A percentile compares a stretch with the other conserved stretches of the same genome.
phyloP scores from a whole-genome alignment of 2,888 invertebrate genomes.

The Lasioglossum marginatum region DNA sequence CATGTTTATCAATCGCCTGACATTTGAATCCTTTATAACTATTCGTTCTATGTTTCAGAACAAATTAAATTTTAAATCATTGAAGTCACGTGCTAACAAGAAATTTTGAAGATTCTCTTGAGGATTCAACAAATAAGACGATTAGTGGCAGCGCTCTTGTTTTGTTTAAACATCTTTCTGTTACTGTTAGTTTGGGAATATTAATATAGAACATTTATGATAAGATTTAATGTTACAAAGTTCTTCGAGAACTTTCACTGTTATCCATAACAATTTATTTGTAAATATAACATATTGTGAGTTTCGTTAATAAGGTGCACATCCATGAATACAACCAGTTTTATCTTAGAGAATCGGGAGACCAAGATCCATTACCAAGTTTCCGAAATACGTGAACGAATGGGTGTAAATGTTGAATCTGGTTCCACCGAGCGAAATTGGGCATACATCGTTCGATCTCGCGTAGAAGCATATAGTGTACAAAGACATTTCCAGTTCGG shows the following conservation, averaged over 20 bases:
- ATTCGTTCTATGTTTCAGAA: conserved; percentile 63
- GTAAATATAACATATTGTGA: not conserved
- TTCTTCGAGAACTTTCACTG: not conserved
- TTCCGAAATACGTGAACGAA: conserved; percentile 74
- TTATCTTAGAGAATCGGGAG: conserved; percentile 68
- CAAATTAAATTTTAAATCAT: conserved; percentile 72
- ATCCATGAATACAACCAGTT: not conserved
- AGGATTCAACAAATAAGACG: not conserved
- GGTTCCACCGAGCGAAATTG: conserved; percentile 83
- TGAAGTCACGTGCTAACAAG: conserved; percentile 44
- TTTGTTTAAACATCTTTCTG: not conserved
- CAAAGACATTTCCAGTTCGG: conserved; percentile 87
- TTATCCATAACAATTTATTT: not conserved
- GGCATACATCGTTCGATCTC: conserved; percentile 85
- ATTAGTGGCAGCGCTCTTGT: not conserved
- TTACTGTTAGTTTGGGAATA: too few species aligned
- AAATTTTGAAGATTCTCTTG: not conserved
- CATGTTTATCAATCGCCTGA: not conserved
- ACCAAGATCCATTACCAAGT: conserved; percentile 75
- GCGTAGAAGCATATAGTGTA: conserved; percentile 87
- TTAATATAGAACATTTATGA: too few species aligned
- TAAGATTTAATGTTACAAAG: not conserved
- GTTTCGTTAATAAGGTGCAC: not conserved
- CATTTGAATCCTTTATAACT: not conserved
- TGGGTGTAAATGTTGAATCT: conserved; percentile 82